These are phyloP conservation scores for Malurus elegans DNA, from an alignment of 2,113 vertebrate genomes.

Conservation along the genomic window DNA sequence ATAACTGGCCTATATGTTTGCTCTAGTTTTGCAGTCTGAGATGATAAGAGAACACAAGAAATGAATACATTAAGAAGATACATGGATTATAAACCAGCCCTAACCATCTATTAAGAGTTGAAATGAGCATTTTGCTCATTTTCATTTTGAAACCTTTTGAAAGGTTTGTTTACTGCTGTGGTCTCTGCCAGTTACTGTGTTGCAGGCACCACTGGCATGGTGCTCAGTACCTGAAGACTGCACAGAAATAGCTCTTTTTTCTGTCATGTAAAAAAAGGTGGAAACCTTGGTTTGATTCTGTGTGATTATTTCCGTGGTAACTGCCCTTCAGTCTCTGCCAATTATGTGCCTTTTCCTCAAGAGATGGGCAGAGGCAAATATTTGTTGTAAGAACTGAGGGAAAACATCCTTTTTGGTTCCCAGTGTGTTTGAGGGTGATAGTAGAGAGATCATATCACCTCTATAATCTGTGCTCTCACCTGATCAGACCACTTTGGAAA, in stretches of 20 bases:
- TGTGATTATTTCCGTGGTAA: background rate
- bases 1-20: background rate
- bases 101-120: background rate
- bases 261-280: background rate
- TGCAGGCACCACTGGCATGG: background rate
- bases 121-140: background rate
- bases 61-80: background rate
- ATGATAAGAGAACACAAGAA: background rate
- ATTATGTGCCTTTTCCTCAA: background rate
- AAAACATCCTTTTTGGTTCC: background rate
- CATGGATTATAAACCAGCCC: background rate
- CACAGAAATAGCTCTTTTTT: background rate
- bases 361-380: background rate
- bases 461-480: background rate
- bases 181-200: background rate
- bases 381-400: background rate
- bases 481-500: background rate
- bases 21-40: background rate
- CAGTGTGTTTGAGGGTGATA: background rate
- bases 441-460: background rate
- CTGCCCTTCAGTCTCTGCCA: background rate
- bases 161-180: background rate
- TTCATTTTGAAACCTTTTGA: no score
- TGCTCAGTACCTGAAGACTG: background rate
- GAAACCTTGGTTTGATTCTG: background rate